These are phyloP conservation scores for Axea sp. DNA, from an alignment of 2,888 invertebrate genomes.

Conservation along the genomic window DNA sequence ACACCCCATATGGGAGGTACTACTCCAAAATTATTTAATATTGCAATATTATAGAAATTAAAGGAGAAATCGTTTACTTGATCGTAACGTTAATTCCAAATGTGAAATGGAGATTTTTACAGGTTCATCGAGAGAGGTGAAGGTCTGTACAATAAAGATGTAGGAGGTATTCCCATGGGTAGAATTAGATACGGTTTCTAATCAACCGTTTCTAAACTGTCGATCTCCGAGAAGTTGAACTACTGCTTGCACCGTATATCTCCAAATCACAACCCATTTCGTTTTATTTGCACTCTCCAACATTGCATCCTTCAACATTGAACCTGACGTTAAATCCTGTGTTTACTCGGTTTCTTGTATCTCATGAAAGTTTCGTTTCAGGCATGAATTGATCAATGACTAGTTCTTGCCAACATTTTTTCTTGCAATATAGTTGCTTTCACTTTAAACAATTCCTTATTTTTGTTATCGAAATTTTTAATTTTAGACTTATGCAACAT, in stretches of 20 bases:
- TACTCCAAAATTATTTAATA: no score
- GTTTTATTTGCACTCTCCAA: slow-evolving; percentile 67
- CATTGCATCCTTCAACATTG: slow-evolving; percentile 74
- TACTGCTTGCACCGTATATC: slow-evolving; percentile 66
- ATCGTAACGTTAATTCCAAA: slow-evolving; percentile 80
- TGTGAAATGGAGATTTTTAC: slow-evolving; percentile 80
- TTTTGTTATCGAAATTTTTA: slow-evolving; percentile 83
- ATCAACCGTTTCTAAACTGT: slow-evolving; percentile 66
- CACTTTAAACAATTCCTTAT: slow-evolving; percentile 76
- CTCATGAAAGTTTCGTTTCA: slow-evolving; percentile 92
- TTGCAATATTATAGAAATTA: no score
- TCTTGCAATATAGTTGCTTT: slow-evolving; percentile 91
- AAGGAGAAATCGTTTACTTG: slow-evolving; percentile 69
- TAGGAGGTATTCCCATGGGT: slow-evolving; percentile 81
- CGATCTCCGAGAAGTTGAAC: slow-evolving; percentile 64
- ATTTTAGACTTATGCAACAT: slow-evolving; percentile 80
- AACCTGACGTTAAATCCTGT: slow-evolving; percentile 82
- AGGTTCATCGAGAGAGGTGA: slow-evolving; percentile 80
- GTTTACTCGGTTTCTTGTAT: slow-evolving; percentile 85
- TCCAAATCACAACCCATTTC: slow-evolving; percentile 69
- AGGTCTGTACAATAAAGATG: slow-evolving; percentile 81
- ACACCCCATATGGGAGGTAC: no score
- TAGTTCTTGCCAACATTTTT: slow-evolving; percentile 93
- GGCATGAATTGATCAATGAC: slow-evolving; percentile 96
- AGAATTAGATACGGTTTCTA: slow-evolving; percentile 72